Evolutionary conservation across 2,888 invertebrate species (phyloP).

Genomic region (Pterostichus madidus): DNA sequence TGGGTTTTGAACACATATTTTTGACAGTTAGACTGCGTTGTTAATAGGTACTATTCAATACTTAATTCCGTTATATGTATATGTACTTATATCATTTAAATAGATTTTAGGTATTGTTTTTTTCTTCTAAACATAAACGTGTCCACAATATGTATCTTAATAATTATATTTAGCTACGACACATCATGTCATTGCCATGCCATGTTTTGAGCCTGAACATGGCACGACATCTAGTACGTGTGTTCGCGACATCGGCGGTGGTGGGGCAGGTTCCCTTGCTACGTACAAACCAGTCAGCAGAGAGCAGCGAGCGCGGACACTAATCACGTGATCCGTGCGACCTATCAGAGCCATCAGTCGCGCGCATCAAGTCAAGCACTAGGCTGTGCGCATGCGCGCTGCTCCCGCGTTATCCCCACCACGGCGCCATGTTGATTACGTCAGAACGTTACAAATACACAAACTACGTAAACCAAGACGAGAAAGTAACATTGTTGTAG

Average conservation of each 20-base stretch:
- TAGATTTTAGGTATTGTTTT: slow-evolving; percentile 60
- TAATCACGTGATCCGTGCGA: slow-evolving; percentile 40
- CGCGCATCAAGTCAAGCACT: slow-evolving; percentile 21
- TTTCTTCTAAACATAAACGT: slow-evolving; percentile 64
- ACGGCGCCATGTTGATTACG: slow-evolving; percentile 8
- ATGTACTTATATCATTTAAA: slow-evolving; percentile 70
- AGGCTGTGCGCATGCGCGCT: slow-evolving; percentile 25
- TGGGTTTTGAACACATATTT: slow-evolving; percentile 78
- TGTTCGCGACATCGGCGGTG: slow-evolving; percentile 37
- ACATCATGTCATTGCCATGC: slow-evolving; percentile 70
- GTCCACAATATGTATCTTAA: slow-evolving; percentile 54
- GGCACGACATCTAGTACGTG: slow-evolving; percentile 70
- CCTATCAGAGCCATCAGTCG: slow-evolving; percentile 62
- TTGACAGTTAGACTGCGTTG: slow-evolving; percentile 76
- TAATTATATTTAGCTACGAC: slow-evolving; percentile 62
- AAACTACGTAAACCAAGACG: slow-evolving; percentile 55
- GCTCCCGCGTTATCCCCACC: slow-evolving; percentile 21
- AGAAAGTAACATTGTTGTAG: slow-evolving; percentile 54
- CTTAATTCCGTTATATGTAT: slow-evolving; percentile 73
- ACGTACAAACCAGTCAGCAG: slow-evolving; percentile 47
- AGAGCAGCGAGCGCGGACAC: slow-evolving; percentile 11
- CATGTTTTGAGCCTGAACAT: slow-evolving; percentile 75
- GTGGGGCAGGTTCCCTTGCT: slow-evolving; percentile 7
- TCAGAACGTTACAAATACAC: slow-evolving; percentile 43
- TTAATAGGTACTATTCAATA: slow-evolving; percentile 76